phyloP scores from a whole-genome alignment of 2,113 vertebrate genomes.

The Thryonomys swinderianus region DNA sequence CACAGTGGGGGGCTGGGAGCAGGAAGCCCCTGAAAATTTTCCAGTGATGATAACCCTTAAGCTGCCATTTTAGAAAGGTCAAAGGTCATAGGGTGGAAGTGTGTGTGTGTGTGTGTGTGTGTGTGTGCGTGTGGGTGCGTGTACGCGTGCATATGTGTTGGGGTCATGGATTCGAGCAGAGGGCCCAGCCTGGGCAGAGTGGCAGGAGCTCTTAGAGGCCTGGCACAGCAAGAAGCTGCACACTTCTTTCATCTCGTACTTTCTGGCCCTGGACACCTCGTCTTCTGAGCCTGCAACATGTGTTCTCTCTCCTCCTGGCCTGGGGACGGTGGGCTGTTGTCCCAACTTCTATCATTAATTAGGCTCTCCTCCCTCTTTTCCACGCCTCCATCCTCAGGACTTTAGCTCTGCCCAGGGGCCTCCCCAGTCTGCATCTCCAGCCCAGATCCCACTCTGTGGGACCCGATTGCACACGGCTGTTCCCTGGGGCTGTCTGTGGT shows the following conservation, averaged over 20 bases:
- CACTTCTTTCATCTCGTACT: not conserved
- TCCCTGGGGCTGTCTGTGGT: not conserved
- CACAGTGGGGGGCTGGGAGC: not conserved
- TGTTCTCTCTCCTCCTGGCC: not conserved
- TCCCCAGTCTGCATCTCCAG: not conserved
- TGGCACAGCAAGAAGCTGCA: not conserved
- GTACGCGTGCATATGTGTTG: accelerated
- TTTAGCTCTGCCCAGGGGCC: not conserved
- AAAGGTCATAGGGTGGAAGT: not conserved
- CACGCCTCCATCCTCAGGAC: not conserved
- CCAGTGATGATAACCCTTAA: not conserved
- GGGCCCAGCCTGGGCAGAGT: not conserved
- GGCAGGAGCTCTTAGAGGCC: not conserved
- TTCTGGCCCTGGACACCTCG: not conserved
- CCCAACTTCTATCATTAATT: not conserved
- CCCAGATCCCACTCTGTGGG: not conserved
- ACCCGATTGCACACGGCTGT: not conserved
- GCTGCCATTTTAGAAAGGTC: not conserved
- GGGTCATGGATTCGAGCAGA: not conserved
- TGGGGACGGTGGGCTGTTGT: not conserved
- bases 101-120: not conserved
- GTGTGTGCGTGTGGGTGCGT: not conserved
- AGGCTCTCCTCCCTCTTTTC: not conserved
- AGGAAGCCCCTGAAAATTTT: not conserved
- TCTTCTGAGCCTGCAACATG: not conserved